phyloP scores from a whole-genome alignment of 2,113 vertebrate species.

The Grus americana region DNA sequence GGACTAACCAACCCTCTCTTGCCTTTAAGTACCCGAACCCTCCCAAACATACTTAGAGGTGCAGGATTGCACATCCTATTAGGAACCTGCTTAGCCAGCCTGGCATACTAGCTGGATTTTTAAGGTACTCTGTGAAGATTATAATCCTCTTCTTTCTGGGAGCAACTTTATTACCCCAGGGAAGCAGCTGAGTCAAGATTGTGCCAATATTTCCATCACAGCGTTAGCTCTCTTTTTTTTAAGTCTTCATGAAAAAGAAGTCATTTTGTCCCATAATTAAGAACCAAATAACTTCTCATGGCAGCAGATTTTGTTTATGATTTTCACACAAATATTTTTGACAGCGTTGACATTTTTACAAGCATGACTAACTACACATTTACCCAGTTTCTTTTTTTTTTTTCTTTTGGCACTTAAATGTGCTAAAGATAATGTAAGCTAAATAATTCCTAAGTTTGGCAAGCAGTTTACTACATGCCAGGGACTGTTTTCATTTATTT shows the following conservation, averaged over 20 bases:
- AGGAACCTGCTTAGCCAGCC: background rate
- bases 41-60: conserved; percentile 16
- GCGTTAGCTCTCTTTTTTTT: background rate
- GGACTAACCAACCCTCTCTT: background rate
- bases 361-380: conserved; percentile 59
- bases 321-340: conserved; percentile 64
- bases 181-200: conserved; percentile 55
- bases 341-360: conserved; percentile 53
- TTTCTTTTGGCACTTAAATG: conserved; percentile 7
- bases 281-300: conserved; percentile 46
- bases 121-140: conserved; percentile 19
- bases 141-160: conserved; percentile 50
- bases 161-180: conserved; percentile 56
- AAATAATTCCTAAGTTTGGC: conserved; percentile 30
- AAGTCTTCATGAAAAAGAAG: conserved; percentile 37
- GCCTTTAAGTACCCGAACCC: conserved; percentile 2
- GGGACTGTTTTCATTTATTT: conserved; percentile 6
- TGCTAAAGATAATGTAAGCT: conserved; percentile 21
- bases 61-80: conserved; percentile 11
- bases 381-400: background rate
- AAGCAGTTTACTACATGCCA: conserved; percentile 15
- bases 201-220: conserved; percentile 63
- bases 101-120: background rate
- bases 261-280: conserved; percentile 52
- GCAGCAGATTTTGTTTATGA: conserved; percentile 66